These are phyloP conservation scores for Bugula neritina DNA, from an alignment of 2,888 invertebrate species.

Conservation along the genomic window DNA sequence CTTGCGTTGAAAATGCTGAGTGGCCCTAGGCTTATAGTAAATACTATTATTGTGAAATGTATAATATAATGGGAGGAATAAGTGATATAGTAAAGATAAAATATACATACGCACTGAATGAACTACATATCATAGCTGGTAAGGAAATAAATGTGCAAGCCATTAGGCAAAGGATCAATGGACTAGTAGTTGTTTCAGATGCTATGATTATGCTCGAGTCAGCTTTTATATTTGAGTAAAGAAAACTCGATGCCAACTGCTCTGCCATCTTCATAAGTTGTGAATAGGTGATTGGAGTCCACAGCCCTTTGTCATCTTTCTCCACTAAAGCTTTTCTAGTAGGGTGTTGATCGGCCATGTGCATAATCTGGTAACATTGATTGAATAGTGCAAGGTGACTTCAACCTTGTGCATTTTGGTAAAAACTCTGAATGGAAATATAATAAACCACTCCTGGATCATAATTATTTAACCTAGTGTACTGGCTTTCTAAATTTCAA, in stretches of 20 bases:
- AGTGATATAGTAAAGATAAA: too few species aligned
- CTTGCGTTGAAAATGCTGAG: too few species aligned
- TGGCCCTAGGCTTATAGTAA: too few species aligned
- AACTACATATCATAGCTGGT: not conserved
- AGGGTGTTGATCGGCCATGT: not conserved
- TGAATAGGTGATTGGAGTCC: not conserved
- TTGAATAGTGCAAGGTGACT: too few species aligned
- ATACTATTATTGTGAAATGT: too few species aligned
- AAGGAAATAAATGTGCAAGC: not conserved
- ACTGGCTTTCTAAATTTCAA: too few species aligned
- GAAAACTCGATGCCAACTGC: not conserved
- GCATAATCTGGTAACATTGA: slow-evolving; percentile 1
- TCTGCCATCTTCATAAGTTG: not conserved
- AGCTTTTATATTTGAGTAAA: not conserved
- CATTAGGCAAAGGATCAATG: not conserved
- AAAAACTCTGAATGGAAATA: too few species aligned
- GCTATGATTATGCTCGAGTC: not conserved
- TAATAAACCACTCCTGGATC: too few species aligned
- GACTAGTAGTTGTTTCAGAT: not conserved
- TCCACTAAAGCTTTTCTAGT: not conserved
- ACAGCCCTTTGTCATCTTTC: not conserved
- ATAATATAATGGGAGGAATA: too few species aligned
- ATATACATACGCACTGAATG: not conserved
- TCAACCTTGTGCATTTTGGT: too few species aligned
- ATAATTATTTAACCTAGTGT: too few species aligned